Evolutionary conservation across 2,113 vertebrate genomes (phyloP).

Genomic region (Laticauda colubrina): DNA sequence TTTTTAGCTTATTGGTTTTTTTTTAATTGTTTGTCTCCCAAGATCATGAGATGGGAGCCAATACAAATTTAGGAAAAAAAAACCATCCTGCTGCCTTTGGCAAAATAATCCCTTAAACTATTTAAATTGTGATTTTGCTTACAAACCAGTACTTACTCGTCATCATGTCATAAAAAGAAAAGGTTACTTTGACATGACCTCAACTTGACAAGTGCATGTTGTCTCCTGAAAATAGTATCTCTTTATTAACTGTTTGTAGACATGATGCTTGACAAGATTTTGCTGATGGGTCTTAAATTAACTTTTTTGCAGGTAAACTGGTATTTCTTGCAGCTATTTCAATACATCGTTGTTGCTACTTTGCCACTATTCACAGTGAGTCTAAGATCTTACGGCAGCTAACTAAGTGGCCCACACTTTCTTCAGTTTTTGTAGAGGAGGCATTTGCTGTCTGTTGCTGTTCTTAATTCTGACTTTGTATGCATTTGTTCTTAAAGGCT

Average conservation of each 20-base stretch:
- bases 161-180: not conserved
- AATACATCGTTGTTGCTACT: not conserved
- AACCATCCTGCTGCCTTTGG: not conserved
- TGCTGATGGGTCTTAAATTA: not conserved
- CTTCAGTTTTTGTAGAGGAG: not conserved
- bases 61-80: not conserved
- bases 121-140: not conserved
- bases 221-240: not conserved
- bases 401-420: not conserved
- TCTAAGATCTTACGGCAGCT: not conserved
- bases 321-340: not conserved
- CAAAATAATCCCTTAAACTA: not conserved
- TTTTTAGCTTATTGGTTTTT: not conserved
- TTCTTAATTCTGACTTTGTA: not conserved
- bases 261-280: not conserved
- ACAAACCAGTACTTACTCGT: not conserved
- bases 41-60: not conserved
- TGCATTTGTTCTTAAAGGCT: not conserved
- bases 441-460: not conserved
- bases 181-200: not conserved
- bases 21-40: not conserved
- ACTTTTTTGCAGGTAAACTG: not conserved
- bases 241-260: not conserved
- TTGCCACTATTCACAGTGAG: not conserved
- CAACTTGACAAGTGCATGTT: not conserved